phyloP scores from a whole-genome alignment of 2,888 invertebrate species.

The Camptogramma bilineatum region DNA sequence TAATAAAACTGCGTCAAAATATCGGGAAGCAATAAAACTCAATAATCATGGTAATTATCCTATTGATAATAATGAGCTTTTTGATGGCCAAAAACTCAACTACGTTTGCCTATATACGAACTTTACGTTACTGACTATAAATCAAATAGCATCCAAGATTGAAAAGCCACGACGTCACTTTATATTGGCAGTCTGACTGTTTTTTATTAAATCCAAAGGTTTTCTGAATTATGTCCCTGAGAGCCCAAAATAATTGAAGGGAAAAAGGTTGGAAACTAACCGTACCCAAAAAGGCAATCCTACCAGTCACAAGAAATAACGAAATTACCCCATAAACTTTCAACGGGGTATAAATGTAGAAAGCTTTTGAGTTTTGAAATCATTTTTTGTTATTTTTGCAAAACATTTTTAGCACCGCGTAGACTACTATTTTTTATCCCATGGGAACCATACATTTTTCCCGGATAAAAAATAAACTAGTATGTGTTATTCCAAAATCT shows the following conservation, averaged over 20 bases:
- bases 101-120: background rate
- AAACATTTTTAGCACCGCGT: no score
- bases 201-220: background rate
- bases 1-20: no score
- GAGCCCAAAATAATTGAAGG: constrained; percentile 53
- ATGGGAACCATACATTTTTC: no score
- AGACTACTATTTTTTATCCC: no score
- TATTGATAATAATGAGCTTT: background rate
- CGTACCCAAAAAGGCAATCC: constrained; percentile 57
- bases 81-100: background rate
- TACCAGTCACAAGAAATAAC: constrained; percentile 68
- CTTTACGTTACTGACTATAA: background rate
- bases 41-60: no score
- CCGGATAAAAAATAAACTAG: no score
- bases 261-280: constrained; percentile 54
- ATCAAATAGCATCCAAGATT: background rate
- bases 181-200: background rate
- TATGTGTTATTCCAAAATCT: no score
- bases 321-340: constrained; percentile 67
- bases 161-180: background rate
- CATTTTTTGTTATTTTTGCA: no score
- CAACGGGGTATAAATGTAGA: constrained; percentile 59
- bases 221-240: constrained; percentile 50
- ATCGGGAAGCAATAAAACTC: no score
- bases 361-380: no score